Percentiles rank a stretch among this genome's conserved stretches.
These are phyloP conservation scores for Montifringilla adamsi DNA, from an alignment of 2,113 vertebrate species.

Conservation along the genomic window DNA sequence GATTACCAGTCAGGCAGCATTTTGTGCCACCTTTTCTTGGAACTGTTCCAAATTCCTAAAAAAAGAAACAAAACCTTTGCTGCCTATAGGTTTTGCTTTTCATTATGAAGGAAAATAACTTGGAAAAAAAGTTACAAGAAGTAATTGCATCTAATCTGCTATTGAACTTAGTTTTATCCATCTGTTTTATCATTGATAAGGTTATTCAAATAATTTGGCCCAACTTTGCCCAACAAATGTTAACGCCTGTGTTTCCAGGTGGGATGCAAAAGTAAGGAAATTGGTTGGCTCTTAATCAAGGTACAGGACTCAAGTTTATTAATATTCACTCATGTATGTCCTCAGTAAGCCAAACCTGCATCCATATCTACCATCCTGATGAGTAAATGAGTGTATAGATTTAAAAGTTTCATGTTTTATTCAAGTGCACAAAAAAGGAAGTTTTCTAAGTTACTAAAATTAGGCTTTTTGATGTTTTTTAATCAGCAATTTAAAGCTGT, in stretches of 20 bases:
- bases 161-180: rapidly evolving
- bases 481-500: not conserved
- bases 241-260: not conserved
- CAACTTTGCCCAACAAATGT: not conserved
- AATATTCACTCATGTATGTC: not conserved
- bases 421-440: not conserved
- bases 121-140: not conserved
- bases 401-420: not conserved
- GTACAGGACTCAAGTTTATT: not conserved
- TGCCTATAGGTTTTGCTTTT: not conserved
- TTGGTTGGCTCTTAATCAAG: not conserved
- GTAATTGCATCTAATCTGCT: not conserved
- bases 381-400: not conserved
- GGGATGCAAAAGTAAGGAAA: not conserved
- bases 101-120: not conserved
- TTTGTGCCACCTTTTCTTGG: not conserved
- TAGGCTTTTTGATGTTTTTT: not conserved
- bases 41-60: not conserved
- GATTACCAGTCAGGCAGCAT: not conserved
- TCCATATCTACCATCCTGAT: not conserved
- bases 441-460: not conserved
- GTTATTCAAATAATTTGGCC: not conserved
- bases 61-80: not conserved
- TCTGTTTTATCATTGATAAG: not conserved
- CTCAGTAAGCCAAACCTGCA: not conserved